Evolutionary conservation across 2,797 vertebrate genomes (phyloP).

Genomic region (Pseudomugil tenellus): DNA sequence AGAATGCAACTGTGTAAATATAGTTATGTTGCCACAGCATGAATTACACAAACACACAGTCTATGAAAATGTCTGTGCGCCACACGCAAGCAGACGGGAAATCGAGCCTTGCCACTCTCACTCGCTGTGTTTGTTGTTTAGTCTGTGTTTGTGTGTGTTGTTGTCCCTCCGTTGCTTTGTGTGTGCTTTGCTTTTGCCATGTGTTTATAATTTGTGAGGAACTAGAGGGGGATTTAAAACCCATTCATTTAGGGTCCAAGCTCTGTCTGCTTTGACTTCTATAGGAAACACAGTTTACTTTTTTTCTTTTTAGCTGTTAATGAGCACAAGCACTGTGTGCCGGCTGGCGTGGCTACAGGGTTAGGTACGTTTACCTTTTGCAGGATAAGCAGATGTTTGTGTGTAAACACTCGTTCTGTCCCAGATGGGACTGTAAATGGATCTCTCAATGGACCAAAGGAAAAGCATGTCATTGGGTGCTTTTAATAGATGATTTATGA

Average conservation of each 20-base stretch:
- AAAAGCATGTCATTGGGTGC: slow-evolving; percentile 42
- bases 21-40: slow-evolving; percentile 6
- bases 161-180: slow-evolving; percentile 13
- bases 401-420: slow-evolving; percentile 62
- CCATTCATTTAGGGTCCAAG: slow-evolving; percentile 31
- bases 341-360: slow-evolving; percentile 36
- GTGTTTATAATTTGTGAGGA: slow-evolving; percentile 57
- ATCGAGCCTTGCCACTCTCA: slow-evolving; percentile 34
- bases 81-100: slow-evolving; percentile 30
- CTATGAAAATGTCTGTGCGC: slow-evolving; percentile 31
- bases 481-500: slow-evolving; percentile 68
- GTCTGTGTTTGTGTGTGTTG: slow-evolving; percentile 45
- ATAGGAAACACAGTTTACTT: slow-evolving; percentile 53
- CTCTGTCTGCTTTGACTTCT: slow-evolving; percentile 16
- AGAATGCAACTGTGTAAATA: slow-evolving; percentile 12
- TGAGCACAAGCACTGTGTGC: slow-evolving; percentile 47
- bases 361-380: slow-evolving; percentile 55
- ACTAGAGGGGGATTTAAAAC: slow-evolving; percentile 49
- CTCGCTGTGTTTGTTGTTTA: slow-evolving; percentile 56
- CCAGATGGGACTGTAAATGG: slow-evolving; percentile 71
- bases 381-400: slow-evolving; percentile 69
- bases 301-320: slow-evolving; percentile 40
- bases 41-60: slow-evolving; percentile 7
- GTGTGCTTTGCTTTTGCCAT: slow-evolving; percentile 42
- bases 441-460: slow-evolving; percentile 34